Percentiles rank a stretch among this genome's conserved stretches.
Evolutionary conservation across 2,113 vertebrate genomes (phyloP).

Genomic region (Grammomys surdaster): DNA sequence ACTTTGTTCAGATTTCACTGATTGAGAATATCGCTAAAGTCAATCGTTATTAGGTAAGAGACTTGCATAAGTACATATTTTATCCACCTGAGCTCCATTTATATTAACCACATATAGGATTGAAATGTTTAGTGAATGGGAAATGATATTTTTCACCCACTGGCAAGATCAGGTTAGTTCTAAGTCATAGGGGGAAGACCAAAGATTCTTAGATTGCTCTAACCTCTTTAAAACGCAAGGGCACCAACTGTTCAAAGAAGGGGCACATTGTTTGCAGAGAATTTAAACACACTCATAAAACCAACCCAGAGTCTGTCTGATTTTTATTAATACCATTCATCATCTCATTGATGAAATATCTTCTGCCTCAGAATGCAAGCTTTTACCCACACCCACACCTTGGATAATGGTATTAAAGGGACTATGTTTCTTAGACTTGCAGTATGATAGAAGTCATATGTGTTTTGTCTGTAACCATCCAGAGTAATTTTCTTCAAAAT

Average conservation of each 20-base stretch:
- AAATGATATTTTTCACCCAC: neutral
- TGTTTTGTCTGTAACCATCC: conserved; percentile 37
- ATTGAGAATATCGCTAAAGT: conserved; percentile 25
- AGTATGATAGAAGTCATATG: conserved; percentile 42
- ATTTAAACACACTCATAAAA: conserved; percentile 1
- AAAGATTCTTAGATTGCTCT: conserved; percentile 1
- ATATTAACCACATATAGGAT: neutral
- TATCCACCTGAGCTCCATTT: neutral
- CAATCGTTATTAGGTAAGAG: neutral
- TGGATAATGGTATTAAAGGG: neutral
- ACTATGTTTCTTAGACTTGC: neutral
- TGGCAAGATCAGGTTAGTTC: neutral
- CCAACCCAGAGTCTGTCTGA: neutral
- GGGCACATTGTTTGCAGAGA: neutral
- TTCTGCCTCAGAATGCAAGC: neutral
- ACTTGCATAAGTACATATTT: neutral
- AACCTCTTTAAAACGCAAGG: neutral
- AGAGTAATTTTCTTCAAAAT: conserved; percentile 21
- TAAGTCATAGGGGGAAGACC: neutral
- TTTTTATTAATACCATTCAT: conserved; percentile 15
- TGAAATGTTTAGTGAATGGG: neutral
- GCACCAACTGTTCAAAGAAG: neutral
- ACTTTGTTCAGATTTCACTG: neutral
- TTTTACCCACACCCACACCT: accelerated
- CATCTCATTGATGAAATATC: neutral